phyloP scores from a whole-genome alignment of 1,140 invertebrate genomes.

The Goniozus legneri region DNA sequence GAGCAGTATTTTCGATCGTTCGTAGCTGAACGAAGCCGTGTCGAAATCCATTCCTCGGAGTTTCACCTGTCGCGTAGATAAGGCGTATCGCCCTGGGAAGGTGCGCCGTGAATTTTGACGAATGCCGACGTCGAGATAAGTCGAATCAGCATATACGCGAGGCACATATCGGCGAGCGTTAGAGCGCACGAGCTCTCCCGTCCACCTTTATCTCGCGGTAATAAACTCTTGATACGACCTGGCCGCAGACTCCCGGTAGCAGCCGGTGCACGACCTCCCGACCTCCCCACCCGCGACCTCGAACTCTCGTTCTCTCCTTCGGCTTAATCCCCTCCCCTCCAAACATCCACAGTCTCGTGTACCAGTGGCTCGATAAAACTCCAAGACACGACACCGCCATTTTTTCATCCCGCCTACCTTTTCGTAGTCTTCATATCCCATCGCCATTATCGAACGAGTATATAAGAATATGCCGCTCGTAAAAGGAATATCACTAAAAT shows the following conservation, averaged over 20 bases:
- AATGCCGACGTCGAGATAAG: too few relatives aligned
- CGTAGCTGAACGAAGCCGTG: too few relatives aligned
- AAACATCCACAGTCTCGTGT: too few relatives aligned
- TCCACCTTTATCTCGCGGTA: constrained; percentile 34
- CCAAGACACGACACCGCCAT: constrained; percentile 13
- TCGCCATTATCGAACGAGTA: constrained; percentile 14
- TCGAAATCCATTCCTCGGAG: too few relatives aligned
- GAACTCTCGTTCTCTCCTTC: neutral
- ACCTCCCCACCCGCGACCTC: neutral
- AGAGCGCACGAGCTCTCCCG: too few relatives aligned
- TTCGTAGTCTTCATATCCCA: constrained; percentile 4
- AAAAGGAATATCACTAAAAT: constrained; percentile 14
- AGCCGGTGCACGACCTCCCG: neutral
- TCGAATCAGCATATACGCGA: too few relatives aligned
- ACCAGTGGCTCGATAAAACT: constrained; percentile 21
- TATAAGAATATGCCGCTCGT: constrained; percentile 18
- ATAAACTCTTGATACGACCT: constrained; percentile 38
- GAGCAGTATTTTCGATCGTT: too few relatives aligned
- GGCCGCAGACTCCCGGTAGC: too few relatives aligned
- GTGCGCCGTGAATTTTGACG: too few relatives aligned
- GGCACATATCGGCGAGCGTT: too few relatives aligned
- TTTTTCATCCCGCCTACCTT: constrained; percentile 2
- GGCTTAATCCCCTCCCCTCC: constrained; percentile 20
- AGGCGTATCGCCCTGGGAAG: too few relatives aligned
- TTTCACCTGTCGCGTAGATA: too few relatives aligned